Base-by-base conservation (phyloP, 2,888 invertebrate genomes). In the Drosophila heteroneura region DNA sequence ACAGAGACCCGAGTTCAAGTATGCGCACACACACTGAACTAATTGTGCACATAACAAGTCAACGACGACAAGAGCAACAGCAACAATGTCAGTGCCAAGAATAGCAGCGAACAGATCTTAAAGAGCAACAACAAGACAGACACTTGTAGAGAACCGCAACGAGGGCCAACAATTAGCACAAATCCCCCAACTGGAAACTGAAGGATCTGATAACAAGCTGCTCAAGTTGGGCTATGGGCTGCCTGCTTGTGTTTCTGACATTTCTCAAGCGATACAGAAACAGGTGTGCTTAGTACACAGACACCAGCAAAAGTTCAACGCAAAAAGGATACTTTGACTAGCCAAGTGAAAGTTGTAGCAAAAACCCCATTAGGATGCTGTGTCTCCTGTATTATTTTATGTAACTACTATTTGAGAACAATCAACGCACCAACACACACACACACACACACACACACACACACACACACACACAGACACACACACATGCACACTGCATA, bases 151-250 rank as follows among this genome's bases (percentile, higher is more conserved):
- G 30, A 56, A 77, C 66, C 71, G 70, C 79, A 78, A 61, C 79
- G 74, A 68, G 61, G 62, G 79, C 62, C 57, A 39, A 79, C 79
- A 79, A 81, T 77, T 74, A 81, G 78, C 67, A 59, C 33, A 70
- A 70, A 61, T 64, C 47, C 58, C 37, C 51, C 44, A 57, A 32
- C 52, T 49, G 47, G 6, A 22, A 77, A 53, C 62, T 81, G 60
- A 81, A 81, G 81, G 56, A 76, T 82, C 72, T 82, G 71, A 79
- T 79, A 79, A 74, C 81, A 79, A 79, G 82, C 74, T 39, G 54
- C 39, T 67, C 54, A 68, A 32, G 58, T 32, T 58, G 30, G 41
- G n/a, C 26, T n/a, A 4, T 56, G 7, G 9, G 47, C 47, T 62
- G 33, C 7, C 69, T 60, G 39, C 56, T 7, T 68, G 78, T 65